Percentiles rank a stretch among this genome's conserved stretches.
Conservation (phyloP, 2,888 invertebrate species). For the Didymodactylos carnosus region DNA sequence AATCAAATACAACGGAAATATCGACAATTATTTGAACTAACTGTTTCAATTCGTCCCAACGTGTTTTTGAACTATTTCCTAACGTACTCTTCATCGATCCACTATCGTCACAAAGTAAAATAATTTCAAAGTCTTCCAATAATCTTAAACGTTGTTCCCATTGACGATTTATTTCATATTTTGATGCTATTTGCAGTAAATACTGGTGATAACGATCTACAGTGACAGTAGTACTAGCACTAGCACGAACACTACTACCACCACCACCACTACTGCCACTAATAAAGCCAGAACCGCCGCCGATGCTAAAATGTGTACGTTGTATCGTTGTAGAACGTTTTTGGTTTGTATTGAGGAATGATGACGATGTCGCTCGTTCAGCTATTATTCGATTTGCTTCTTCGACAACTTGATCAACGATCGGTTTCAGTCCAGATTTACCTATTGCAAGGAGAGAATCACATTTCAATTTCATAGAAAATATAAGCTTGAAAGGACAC, state of each 20-base stretch:
- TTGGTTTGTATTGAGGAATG: conserved; percentile 1
- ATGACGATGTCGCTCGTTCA: neutral
- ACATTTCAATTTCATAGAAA: no score
- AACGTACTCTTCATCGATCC: conserved; percentile 10
- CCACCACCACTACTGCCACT: neutral
- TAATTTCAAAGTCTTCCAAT: conserved; percentile 1
- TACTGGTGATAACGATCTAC: no score
- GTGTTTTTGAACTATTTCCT: neutral
- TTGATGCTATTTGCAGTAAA: neutral
- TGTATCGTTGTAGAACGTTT: neutral
- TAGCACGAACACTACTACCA: neutral
- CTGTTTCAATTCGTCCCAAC: conserved; percentile 12
- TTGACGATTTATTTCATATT: conserved; percentile 9
- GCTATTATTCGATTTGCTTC: conserved; percentile 2
- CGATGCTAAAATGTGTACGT: neutral
- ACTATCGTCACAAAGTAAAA: conserved; percentile 10
- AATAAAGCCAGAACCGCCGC: neutral
- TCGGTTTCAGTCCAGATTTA: conserved; percentile 11
- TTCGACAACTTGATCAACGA: conserved; percentile 12
- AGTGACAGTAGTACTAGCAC: no score
- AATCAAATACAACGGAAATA: conserved; percentile 6
- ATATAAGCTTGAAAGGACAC: no score
- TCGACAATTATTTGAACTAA: neutral
- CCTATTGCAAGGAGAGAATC: no score
- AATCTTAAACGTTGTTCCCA: neutral